Base-by-base conservation (phyloP, 2,888 invertebrate genomes). In the Bedellia somnulentella region DNA sequence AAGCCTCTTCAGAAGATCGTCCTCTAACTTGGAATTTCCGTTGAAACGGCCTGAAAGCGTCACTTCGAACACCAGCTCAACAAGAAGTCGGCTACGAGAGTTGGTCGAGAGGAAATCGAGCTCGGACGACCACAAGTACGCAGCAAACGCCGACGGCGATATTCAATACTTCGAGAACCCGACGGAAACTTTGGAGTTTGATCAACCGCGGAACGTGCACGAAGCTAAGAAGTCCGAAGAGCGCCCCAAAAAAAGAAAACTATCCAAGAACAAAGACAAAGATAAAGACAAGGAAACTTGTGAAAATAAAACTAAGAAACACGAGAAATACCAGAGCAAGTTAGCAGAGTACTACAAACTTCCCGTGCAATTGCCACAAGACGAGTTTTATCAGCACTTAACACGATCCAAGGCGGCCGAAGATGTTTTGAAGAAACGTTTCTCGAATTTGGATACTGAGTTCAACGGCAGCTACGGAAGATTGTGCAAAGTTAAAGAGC, bases 61-160 rank as follows among this genome's bases (percentile, higher is more conserved):
- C 44, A 68, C 62, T 29, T 75, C 75, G 26, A 71, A 68, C 45
- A 56, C 62, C 36, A 75, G 75, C 52, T 75, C 75, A 29, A 73
- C 75, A 64, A 73, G 68, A 76, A 76, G 70, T 60, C 73, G 68
- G 49, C 71, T 71, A 53, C 60, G 67, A 71, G 76, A 70, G 60
- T 52, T 75, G 50, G 73, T 73, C 46, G 75, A 75, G 57, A 66
- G 73, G 55, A 75, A 73, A 59, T 68, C 75, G 50, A 63, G 64
- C 57, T 70, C 68, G 49, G 75, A 75, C 58, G 73, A 73, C 42
- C 66, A 67, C 51, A 73, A 63, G 47, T 54, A 66, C 44, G 67
- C 67, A 40, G 71, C 68, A 43, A 62, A 71, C 53, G 58, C 70
- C 47, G 70, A 67, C 46, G 61, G 59, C 40, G 77, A 77, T 39